Evolutionary conservation across 1,140 invertebrate species (phyloP), one percentile per base, ranked within the genome.

Genomic region (Rhagoletis zephyria): DNA sequence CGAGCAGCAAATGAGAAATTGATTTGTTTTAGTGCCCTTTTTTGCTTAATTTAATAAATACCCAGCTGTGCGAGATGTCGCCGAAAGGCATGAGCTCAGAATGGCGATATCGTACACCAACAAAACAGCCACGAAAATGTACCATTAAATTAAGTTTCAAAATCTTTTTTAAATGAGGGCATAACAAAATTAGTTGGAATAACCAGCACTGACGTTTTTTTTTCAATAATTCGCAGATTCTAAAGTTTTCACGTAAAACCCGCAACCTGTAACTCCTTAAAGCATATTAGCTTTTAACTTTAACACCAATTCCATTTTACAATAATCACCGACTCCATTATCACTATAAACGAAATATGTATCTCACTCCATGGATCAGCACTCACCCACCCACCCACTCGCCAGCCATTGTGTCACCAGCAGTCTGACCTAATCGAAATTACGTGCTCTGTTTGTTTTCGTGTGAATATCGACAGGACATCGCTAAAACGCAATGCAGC

Each of bases 361-460:
- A 70, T 4, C 48, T 56, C 16, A 51, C 48, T 48, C 74, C 74
- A 40, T 67, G 3, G n/a, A 5, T 67, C 30, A 16, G 61, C 10
- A 4, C 59, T 12, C 12, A 12, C 59, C 12, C 63, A n/a, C n/a
- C n/a, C 61, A 63, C 12, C 64, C 74, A 81, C 14, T 81, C 19
- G 74, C 74, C 48, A 81, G 74, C 74, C 48, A 81, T 81, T 56
- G 74, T 81, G 74, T 81, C 40, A 30, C 59, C 85, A 85, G 7
- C 59, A 42, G 85, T 85, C 7, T 85, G 85, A 85, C 56, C 59
- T 85, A 87, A 87, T 87, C 86, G 86, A 87, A 70, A 87, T 87
- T 87, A 67, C 86, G 86, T 87, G 86, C 86, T 87, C 85, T 85
- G 85, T 85, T 85, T 85, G 85, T 45, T 63, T 63, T 63, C 59